Evolutionary conservation across 2,113 vertebrate genomes (phyloP), one percentile per base, ranked within the genome.

Genomic region (Antigone vipio): DNA sequence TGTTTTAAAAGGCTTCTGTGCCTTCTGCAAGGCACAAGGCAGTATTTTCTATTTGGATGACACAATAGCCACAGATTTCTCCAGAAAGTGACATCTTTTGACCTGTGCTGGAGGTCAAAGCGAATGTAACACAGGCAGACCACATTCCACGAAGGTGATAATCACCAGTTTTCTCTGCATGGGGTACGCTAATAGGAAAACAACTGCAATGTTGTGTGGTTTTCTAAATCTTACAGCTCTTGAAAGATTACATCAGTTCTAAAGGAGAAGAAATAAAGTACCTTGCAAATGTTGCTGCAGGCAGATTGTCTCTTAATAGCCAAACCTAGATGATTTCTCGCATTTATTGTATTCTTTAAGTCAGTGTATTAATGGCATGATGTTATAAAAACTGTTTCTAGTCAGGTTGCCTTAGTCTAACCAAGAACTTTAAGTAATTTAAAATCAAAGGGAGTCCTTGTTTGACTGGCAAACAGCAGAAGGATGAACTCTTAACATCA

Each of bases 131-230:
- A 97, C 97, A 47, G 98, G 97, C 97, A 95, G 98, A 94, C 97
- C 95, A 98, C 98, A 98, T 99, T 98, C 98, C 98, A 98, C 97
- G 68, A 91, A 98, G 98, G 98, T 98, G 98, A 98, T 98, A 99
- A 99, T 98, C 98, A 96, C 98, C 93, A 95, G 89, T 97, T 97
- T 95, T 97, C 98, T 96, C 98, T 85, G 97, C 98, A 90, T 98
- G 98, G 98, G 98, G 98, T 95, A 96, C 74, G 42, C 97, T 97
- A 63, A 93, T 94, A 96, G 96, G 97, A 98, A 98, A 99, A 98
- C 98, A 98, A 97, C 96, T 92, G 80, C 69, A 38, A 27, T 94
- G 71, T 19, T 79, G 47, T 79, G 92, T 52, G 59, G 68, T 58
- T 96, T 89, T 69, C 76, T 47, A 24, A 94, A 63, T 58, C 91